These are phyloP conservation scores for Ptyas mucosa DNA, from an alignment of 2,113 vertebrate genomes.

Conservation along the genomic window DNA sequence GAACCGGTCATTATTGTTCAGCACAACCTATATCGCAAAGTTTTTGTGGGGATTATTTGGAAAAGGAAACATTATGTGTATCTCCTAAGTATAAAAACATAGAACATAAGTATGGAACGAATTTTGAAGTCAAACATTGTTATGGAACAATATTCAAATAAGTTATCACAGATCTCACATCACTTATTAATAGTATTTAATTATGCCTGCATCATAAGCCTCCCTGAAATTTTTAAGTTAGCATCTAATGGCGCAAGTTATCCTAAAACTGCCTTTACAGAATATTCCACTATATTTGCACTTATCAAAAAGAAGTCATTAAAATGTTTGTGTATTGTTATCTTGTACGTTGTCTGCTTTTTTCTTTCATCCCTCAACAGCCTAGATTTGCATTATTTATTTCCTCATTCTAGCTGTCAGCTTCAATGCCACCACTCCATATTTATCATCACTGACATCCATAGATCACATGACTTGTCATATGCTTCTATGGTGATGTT, in stretches of 20 bases:
- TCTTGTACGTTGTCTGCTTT: background rate
- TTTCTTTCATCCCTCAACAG: background rate
- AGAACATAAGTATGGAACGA: background rate
- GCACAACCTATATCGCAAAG: background rate
- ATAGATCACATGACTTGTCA: background rate
- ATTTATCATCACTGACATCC: background rate
- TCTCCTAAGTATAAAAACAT: background rate
- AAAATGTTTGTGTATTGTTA: too few species aligned
- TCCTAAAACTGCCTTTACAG: background rate
- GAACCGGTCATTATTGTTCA: background rate
- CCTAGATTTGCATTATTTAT: background rate
- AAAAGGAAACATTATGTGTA: background rate
- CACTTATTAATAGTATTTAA: background rate
- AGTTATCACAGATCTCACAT: background rate
- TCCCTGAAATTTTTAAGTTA: background rate
- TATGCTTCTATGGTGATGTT: background rate
- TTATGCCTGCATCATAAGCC: background rate
- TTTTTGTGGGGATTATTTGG: background rate
- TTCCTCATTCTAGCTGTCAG: background rate
- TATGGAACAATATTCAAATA: background rate
- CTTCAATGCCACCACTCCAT: background rate
- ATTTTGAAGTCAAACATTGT: background rate
- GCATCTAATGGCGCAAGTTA: background rate
- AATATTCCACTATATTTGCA: background rate
- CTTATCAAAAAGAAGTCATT: background rate